Evolutionary conservation across 2,797 vertebrate species (phyloP).

Genomic region (Parambassis ranga): DNA sequence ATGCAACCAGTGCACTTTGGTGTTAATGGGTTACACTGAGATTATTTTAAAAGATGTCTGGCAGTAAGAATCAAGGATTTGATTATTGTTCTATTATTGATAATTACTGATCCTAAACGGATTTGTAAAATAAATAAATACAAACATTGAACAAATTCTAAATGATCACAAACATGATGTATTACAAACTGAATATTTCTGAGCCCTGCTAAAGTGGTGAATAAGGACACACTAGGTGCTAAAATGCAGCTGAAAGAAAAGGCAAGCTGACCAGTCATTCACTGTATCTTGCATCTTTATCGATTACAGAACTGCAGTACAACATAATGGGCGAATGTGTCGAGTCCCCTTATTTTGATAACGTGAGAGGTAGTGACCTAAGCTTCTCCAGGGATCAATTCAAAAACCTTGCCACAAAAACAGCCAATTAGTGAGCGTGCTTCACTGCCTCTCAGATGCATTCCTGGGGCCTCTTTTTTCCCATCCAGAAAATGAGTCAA

Average conservation of each 20-base stretch:
- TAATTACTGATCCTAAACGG: too few relatives aligned
- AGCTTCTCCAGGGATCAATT: constrained; percentile 80
- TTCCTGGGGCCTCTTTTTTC: constrained; percentile 73
- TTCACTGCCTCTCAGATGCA: constrained; percentile 65
- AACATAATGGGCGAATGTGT: constrained; percentile 23
- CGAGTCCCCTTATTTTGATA: constrained; percentile 71
- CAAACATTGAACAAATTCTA: too few relatives aligned
- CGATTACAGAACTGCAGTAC: constrained; percentile 53
- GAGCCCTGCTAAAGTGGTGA: neutral
- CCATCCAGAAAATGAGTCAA: constrained; percentile 68
- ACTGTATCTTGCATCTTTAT: constrained; percentile 48
- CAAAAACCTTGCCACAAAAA: constrained; percentile 78
- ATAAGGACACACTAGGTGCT: constrained; percentile 32
- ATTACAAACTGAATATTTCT: too few relatives aligned
- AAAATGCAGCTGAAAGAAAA: constrained; percentile 26
- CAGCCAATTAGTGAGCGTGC: constrained; percentile 78
- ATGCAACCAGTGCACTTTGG: neutral
- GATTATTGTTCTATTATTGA: too few relatives aligned
- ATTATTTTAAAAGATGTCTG: too few relatives aligned
- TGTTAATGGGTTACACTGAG: neutral
- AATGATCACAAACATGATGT: too few relatives aligned
- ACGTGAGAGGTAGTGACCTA: constrained; percentile 78
- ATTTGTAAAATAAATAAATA: too few relatives aligned
- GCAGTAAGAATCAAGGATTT: too few relatives aligned
- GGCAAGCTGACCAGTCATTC: constrained; percentile 15